Percentiles rank a stretch among this genome's conserved stretches.
Conservation (phyloP, 1,140 invertebrate species). For the Drosophila funebris region DNA sequence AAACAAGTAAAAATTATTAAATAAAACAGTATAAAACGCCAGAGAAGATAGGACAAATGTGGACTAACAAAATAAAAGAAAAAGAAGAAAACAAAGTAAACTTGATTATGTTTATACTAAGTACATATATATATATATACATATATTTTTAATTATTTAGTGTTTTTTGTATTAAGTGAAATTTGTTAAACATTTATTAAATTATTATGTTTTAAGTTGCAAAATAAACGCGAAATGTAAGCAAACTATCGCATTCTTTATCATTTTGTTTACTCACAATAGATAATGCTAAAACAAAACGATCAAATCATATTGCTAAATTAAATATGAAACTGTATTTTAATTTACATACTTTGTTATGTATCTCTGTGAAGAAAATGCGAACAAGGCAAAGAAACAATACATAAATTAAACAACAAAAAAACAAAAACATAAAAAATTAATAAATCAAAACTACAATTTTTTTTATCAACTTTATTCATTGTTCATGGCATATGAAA, state of each 20-base stretch:
- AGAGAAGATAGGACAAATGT: slow-evolving; percentile 44
- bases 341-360: slow-evolving; percentile 36
- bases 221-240: slow-evolving; percentile 78
- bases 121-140: slow-evolving; percentile 69
- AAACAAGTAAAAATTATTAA: too few relatives aligned
- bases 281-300: slow-evolving; percentile 15
- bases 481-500: slow-evolving; percentile 8
- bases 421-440: slow-evolving; percentile 31
- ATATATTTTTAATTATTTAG: slow-evolving; percentile 78
- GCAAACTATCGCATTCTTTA: slow-evolving; percentile 48
- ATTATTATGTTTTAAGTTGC: slow-evolving; percentile 82
- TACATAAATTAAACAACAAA: slow-evolving; percentile 55
- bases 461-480: slow-evolving; percentile 45
- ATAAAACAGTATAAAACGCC: slow-evolving; percentile 48
- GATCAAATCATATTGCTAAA: slow-evolving; percentile 21
- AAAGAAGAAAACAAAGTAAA: slow-evolving; percentile 59
- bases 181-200: slow-evolving; percentile 82
- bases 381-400: slow-evolving; percentile 40
- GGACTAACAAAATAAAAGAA: slow-evolving; percentile 33
- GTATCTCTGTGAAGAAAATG: slow-evolving; percentile 30
- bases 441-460: slow-evolving; percentile 40
- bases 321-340: slow-evolving; percentile 34
- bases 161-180: slow-evolving; percentile 82
- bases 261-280: slow-evolving; percentile 36
- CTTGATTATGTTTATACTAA: slow-evolving; percentile 80